Evolutionary conservation across 2,797 vertebrate genomes (phyloP).

Genomic region (Miichthys miiuy): DNA sequence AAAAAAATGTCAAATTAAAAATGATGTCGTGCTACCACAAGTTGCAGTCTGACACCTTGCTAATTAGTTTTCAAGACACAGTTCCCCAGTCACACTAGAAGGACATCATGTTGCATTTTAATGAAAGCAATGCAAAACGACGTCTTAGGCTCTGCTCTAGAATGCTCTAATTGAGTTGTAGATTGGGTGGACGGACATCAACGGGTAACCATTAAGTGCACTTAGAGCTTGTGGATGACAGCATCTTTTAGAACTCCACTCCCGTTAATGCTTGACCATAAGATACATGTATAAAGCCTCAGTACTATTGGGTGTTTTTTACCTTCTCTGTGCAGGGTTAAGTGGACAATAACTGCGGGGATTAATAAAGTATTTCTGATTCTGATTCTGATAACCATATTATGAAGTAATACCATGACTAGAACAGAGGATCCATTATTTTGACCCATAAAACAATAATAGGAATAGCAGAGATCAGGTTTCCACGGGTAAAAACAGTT

Average conservation of each 20-base stretch:
- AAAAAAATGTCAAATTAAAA: neutral
- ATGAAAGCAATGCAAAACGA: neutral
- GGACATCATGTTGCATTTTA: neutral
- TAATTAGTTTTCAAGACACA: neutral
- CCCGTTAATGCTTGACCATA: neutral
- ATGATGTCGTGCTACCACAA: neutral
- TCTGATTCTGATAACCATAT: too few species aligned
- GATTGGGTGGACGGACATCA: neutral
- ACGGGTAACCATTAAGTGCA: constrained; percentile 3
- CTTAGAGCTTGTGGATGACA: constrained; percentile 10
- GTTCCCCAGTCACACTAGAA: neutral
- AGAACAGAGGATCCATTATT: neutral
- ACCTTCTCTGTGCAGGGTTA: neutral
- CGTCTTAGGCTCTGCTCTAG: neutral
- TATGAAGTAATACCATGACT: neutral
- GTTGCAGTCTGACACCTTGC: neutral
- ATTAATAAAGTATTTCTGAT: too few species aligned
- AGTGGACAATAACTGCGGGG: neutral
- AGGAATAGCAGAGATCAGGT: neutral
- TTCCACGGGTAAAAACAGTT: neutral
- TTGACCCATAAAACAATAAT: neutral
- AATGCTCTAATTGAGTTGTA: neutral
- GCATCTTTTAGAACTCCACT: constrained; percentile 11
- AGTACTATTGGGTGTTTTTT: neutral
- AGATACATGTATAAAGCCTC: neutral